These are phyloP conservation scores for Micronycteris hirsuta DNA, from an alignment of 2,113 vertebrate genomes.

Conservation along the genomic window DNA sequence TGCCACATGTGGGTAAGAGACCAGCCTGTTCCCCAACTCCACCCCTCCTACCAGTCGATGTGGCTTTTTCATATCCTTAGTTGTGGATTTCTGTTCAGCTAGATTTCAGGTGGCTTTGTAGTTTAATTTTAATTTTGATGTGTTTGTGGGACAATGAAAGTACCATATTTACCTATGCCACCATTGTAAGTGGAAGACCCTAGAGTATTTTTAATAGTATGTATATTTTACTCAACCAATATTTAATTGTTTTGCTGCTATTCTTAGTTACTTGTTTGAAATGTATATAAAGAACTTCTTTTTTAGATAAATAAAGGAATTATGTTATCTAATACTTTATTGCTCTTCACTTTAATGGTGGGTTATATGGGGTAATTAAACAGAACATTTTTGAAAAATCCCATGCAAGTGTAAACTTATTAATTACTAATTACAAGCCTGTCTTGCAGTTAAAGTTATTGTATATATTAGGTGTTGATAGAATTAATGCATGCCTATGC, in stretches of 20 bases:
- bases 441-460: neutral
- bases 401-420: neutral
- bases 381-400: conserved; percentile 1
- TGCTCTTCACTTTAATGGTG: neutral
- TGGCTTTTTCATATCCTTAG: neutral
- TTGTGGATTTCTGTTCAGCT: neutral
- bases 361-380: neutral
- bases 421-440: neutral
- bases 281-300: neutral
- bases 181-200: neutral
- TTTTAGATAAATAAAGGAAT: neutral
- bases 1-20: neutral
- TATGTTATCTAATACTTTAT: neutral
- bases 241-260: neutral
- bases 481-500: neutral
- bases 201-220: neutral
- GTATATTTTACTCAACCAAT: neutral
- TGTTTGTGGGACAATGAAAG: neutral
- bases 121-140: neutral
- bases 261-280: neutral
- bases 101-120: neutral
- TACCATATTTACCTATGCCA: neutral
- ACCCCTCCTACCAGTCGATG: neutral
- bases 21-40: neutral
- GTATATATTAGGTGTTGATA: neutral